Evolutionary conservation across 2,888 invertebrate genomes (phyloP), one percentile per base, ranked within the genome.

Genomic region (Nomada flava): DNA sequence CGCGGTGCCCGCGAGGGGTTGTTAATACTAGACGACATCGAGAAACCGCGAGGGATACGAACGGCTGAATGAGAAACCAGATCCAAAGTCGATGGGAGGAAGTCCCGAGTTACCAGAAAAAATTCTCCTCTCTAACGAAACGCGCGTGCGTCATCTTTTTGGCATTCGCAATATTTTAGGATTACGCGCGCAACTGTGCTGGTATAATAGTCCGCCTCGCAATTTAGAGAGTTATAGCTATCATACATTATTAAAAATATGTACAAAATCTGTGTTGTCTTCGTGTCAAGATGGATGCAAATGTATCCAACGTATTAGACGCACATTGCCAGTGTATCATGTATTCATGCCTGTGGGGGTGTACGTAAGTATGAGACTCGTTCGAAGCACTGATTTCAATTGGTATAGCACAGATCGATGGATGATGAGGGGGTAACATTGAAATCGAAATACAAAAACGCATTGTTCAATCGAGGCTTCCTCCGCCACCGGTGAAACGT

Each of bases 181-280:
- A 75, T 64, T 1, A 47, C 78, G 68, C 68, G 57, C 53, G 57
- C 15, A 23, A 63, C 77, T 77, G 72, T 72, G 60, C 52, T 47
- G 42, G n/a, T 15, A 42, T 7, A 36, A 18, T 52, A 26, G 15
- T 67, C 26, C 36, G 80, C 44, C 50, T 26, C 68, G 76, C 47
- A 70, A 73, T 65, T 72, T 76, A 36, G 53, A 79, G 57, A 74
- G 60, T 82, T 81, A 73, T 42, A 73, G 26, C 76, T 82, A 82
- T 76, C 59, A 63, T 79, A 74, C 74, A 59, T 70, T 83, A 81
- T 76, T 73, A 83, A 83, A 83, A 83, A 77, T 81, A 81, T 81
- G 81, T 83, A 83, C 81, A 83, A 83, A 83, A 81, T 83, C 82
- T 73, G 79, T 23, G 50, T 72, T n/a, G 36, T 29, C 26, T 55